Evolutionary conservation across 2,113 vertebrate genomes (phyloP).

Genomic region (Phalacrocorax aristotelis): DNA sequence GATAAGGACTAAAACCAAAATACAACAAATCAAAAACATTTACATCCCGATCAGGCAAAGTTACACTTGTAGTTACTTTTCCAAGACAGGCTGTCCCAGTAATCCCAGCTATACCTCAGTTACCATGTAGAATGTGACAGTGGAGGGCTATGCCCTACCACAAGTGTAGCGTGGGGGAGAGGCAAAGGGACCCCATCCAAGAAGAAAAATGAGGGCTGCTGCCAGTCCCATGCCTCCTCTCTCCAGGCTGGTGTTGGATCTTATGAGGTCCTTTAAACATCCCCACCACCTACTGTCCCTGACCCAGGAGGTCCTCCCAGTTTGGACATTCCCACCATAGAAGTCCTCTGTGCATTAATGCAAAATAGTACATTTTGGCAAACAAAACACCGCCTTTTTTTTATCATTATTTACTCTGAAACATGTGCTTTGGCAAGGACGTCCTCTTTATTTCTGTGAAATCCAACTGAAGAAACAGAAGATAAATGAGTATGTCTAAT

Average conservation of each 20-base stretch:
- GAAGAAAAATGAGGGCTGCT: not conserved
- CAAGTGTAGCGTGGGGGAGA: not conserved
- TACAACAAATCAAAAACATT: not conserved
- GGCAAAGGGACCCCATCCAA: not conserved
- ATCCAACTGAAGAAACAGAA: conserved; percentile 36
- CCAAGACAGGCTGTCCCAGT: not conserved
- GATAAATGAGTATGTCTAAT: conserved; percentile 31
- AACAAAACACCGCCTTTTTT: not conserved
- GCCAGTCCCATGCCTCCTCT: not conserved
- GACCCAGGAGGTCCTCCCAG: not conserved
- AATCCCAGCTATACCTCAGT: not conserved
- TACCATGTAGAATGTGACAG: not conserved
- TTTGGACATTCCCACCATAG: not conserved
- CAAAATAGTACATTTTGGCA: not conserved
- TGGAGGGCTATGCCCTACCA: not conserved
- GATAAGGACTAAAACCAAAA: not conserved
- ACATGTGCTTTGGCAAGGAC: conserved; percentile 14
- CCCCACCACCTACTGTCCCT: not conserved
- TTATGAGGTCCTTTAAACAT: not conserved
- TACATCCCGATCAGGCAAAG: not conserved
- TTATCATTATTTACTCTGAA: conserved; percentile 12
- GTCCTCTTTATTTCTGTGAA: conserved; percentile 10
- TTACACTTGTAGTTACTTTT: not conserved
- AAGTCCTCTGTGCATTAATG: not conserved
- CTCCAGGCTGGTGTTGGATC: not conserved